Base-by-base conservation (phyloP, 2,888 invertebrate species). In the Mimachlamys varia region DNA sequence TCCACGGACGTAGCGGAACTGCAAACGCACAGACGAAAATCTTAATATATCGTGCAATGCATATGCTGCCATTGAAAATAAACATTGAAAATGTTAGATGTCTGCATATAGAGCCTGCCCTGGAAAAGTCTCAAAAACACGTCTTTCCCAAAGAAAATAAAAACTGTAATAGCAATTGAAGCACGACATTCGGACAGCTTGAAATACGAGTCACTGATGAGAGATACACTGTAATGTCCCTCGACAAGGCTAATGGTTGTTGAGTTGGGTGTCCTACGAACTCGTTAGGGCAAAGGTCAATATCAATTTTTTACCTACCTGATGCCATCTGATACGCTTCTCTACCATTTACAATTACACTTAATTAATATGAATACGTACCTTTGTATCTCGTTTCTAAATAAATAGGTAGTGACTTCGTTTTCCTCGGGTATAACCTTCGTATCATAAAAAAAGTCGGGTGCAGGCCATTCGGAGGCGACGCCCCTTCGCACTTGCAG, bases 71-170 rank as follows among this genome's bases (percentile, higher is more conserved):
- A 76, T 76, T 15, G 33, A 33, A 76, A 76, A 76, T 33, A 76
- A 76, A 27, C 76, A 76, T 76, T 76, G 76, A 76, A 76, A 76
- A 76, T 76, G 76, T 76, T 76, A 76, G 76, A 76, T 76, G 76
- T 12, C 76, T 76, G 76, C 33, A 76, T 76, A 15, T 33, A 76
- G 33, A 22, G 76, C 12, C 3, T 76, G 76, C 27, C 27, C 33
- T 76, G 76, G 76, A 76, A 27, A 76, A 76, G 33, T 27, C 76
- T 76, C 76, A 76, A 76, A 33, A 1, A 76, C 33, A 22, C 27
- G 3, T 76, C 33, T 27, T 62, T n/a, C 62, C 22, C n/a, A n/a
- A n/a, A n/a, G n/a, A n/a, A 76, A 76, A 76, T 76, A 27, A 22
- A 76, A 76, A 27, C 76, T 76, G 13, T 33, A 76, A 22, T 33